Evolutionary conservation across 1,140 invertebrate species (phyloP), one percentile per base, ranked within the genome.

Genomic region (Trypoxylus dichotomus): DNA sequence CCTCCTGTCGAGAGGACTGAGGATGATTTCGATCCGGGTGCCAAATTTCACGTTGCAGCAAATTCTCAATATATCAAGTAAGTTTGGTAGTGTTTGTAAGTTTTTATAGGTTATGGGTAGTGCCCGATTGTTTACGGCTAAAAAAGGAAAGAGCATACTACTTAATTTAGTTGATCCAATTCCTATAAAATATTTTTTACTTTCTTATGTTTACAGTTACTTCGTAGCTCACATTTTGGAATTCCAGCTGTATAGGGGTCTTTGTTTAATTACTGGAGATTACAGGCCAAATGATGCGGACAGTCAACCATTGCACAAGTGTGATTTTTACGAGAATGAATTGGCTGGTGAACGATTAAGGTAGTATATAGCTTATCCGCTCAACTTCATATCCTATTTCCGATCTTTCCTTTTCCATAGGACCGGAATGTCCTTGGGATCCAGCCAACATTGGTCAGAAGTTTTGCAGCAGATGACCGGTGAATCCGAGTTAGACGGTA

Each of bases 211-310:
- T 71, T 2, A 37, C 85, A 90, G 91, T 74, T 92, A 93, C 84
- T 93, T 93, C 81, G 87, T 92, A 68, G 81, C 89, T 80, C 81
- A 88, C 82, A 82, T 90, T 84, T 82, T 91, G 77, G 80, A 91
- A 85, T 93, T 93, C 83, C 92, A 93, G 83, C 90, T 93, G 76
- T 90, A 92, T 79, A 87, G 90, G 81, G 84, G 88, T 0, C 78
- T 93, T 37, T 93, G 92, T 79, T 85, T 87, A 7, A 85, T 85
- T 21, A 89, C 91, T 24, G 88, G 87, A 0, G 86, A 92, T 77
- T 88, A 86, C 58, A 88, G 87, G 19, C 87, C 88, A 0, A 77
- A 80, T 0, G 84, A 89, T 78, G 79, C 80, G 8, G 37, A 78
- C 3, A 13, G 3, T 29, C 85, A 83, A 21, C 87, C 89, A 0